Percentiles rank a stretch among this genome's conserved stretches.
Evolutionary conservation across 1,140 invertebrate species (phyloP).

Genomic region (Cotesia vestalis): DNA sequence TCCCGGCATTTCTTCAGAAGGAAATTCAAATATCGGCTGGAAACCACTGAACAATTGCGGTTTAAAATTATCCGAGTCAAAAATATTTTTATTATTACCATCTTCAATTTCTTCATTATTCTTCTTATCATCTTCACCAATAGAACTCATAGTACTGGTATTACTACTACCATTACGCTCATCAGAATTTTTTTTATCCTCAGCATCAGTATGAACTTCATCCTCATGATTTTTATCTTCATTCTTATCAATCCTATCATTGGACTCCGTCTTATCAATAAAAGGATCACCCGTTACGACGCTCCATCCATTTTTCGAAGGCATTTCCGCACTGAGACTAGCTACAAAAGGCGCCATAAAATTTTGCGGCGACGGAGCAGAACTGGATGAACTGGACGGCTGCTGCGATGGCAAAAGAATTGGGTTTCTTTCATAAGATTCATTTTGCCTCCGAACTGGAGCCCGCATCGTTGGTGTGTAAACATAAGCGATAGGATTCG

Average conservation of each 20-base stretch:
- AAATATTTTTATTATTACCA: conserved; percentile 57
- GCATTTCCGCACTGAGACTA: conserved; percentile 69
- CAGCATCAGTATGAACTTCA: not conserved
- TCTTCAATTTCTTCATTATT: conserved; percentile 44
- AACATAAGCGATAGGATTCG: conserved; percentile 60
- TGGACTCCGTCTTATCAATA: conserved; percentile 41
- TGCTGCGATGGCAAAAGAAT: conserved; percentile 60
- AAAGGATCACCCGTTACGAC: conserved; percentile 64
- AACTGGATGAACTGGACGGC: conserved; percentile 62
- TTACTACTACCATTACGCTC: conserved; percentile 4
- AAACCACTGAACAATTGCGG: conserved; percentile 76
- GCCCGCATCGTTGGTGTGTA: conserved; percentile 58
- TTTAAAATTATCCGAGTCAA: conserved; percentile 75
- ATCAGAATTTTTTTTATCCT: conserved; percentile 45
- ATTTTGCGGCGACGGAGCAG: conserved; percentile 66
- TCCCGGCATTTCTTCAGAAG: conserved; percentile 35
- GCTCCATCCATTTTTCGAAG: conserved; percentile 71
- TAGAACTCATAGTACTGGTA: conserved; percentile 18
- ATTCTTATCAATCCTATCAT: conserved; percentile 45
- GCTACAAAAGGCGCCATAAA: conserved; percentile 78
- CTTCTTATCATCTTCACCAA: conserved; percentile 31
- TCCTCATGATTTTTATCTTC: conserved; percentile 46
- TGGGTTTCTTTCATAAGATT: conserved; percentile 44
- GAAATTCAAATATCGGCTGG: conserved; percentile 71
- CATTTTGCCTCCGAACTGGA: conserved; percentile 42